These are phyloP conservation scores for Eupithecia centaureata DNA, from an alignment of 2,888 invertebrate genomes.

Conservation along the genomic window DNA sequence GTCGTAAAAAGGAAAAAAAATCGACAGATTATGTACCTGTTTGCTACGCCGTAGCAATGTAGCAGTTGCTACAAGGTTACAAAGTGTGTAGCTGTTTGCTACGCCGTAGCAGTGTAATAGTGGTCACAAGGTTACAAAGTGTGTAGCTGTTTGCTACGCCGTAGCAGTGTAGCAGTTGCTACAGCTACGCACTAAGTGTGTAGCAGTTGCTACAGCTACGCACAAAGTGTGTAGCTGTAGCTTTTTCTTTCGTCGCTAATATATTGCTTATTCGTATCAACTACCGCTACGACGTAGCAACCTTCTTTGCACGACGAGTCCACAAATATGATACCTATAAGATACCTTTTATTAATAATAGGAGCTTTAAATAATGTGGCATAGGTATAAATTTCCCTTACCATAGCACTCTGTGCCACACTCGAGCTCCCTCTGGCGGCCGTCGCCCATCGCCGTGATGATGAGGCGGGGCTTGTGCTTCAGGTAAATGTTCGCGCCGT, in stretches of 20 bases:
- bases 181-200: too few relatives aligned
- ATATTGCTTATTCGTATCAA: too few relatives aligned
- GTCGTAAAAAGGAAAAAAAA: background rate
- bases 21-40: background rate
- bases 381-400: constrained; percentile 3
- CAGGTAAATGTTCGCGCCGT: constrained; percentile 97
- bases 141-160: background rate
- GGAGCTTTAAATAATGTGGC: background rate
- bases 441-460: constrained; percentile 95
- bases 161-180: background rate
- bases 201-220: too few relatives aligned
- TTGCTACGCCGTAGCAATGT: background rate
- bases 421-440: constrained; percentile 93
- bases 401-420: constrained; percentile 85
- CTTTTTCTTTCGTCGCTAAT: too few relatives aligned
- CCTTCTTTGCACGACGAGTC: too few relatives aligned
- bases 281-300: too few relatives aligned
- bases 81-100: background rate
- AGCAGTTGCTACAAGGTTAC: background rate
- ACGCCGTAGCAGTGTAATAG: background rate
- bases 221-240: too few relatives aligned
- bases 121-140: background rate
- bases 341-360: too few relatives aligned
- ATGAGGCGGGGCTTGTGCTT: constrained; percentile 96
- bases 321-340: too few relatives aligned